phyloP scores from a whole-genome alignment of 2,113 vertebrate species.

The Cinclus cinclus region DNA sequence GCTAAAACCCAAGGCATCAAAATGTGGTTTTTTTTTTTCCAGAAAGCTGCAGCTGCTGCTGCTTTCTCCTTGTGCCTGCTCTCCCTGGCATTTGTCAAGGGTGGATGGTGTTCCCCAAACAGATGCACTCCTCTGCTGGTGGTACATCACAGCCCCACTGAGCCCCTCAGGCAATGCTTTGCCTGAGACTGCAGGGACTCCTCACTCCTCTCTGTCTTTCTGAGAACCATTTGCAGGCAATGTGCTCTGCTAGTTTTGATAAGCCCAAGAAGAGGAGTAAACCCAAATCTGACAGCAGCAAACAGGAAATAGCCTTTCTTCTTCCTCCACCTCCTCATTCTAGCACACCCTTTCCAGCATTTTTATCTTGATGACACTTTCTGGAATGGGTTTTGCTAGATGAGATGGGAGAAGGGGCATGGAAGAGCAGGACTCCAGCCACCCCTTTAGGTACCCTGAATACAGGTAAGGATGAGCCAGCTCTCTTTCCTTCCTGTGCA shows the following conservation, averaged over 20 bases:
- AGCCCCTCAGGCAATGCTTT: not conserved
- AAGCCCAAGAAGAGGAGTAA: not conserved
- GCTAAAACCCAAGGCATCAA: not conserved
- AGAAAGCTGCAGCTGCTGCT: not conserved
- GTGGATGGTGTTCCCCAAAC: rapidly evolving
- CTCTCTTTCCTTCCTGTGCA: not conserved
- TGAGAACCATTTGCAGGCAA: not conserved
- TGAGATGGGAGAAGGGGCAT: not conserved
- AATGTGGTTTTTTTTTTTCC: not conserved
- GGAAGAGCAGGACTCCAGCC: not conserved
- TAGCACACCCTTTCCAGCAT: not conserved
- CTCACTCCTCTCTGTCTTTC: not conserved
- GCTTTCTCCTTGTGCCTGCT: not conserved
- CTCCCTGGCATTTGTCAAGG: not conserved
- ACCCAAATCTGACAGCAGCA: not conserved
- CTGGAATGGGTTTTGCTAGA: not conserved
- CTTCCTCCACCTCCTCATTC: not conserved
- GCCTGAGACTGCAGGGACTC: not conserved
- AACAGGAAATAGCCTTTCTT: not conserved
- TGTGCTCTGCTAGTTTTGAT: not conserved
- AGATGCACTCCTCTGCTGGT: not conserved
- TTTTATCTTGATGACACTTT: not conserved
- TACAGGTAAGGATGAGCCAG: not conserved
- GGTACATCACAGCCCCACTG: not conserved
- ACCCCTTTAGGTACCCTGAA: not conserved